Percentiles rank a stretch among this genome's conserved stretches.
Conservation (phyloP, 2,888 invertebrate species). For the Temnothorax unifasciatus region DNA sequence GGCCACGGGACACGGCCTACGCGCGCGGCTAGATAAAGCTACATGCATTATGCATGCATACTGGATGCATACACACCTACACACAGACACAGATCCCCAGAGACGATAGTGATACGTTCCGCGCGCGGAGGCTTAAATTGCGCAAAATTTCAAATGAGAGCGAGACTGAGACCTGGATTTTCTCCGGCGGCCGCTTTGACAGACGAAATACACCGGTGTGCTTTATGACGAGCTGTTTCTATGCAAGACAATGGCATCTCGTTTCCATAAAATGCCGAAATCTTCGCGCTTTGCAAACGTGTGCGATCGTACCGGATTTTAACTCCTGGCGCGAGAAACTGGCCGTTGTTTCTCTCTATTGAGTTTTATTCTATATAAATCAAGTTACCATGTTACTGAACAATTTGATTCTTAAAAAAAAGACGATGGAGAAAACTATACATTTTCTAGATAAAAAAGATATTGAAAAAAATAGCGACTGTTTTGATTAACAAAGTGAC, state of each 20-base stretch:
- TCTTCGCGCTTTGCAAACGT: background rate
- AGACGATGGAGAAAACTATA: background rate
- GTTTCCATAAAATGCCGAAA: conserved; percentile 7
- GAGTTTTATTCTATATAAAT: background rate
- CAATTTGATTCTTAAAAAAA: background rate
- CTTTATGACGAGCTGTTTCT: conserved; percentile 7
- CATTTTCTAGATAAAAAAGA: background rate
- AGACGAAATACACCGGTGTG: background rate
- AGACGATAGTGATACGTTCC: conserved; percentile 46
- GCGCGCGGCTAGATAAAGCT: conserved; percentile 66
- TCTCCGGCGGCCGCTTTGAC: background rate
- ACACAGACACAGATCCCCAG: background rate
- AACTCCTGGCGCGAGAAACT: background rate
- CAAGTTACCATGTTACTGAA: background rate
- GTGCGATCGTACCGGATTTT: too few species aligned
- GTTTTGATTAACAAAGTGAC: background rate
- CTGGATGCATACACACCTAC: conserved; percentile 41
- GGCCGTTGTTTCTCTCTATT: background rate
- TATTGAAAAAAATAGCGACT: background rate
- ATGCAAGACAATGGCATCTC: background rate
- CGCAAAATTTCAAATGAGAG: conserved; percentile 49
- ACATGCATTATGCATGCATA: conserved; percentile 68
- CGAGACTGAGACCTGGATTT: conserved; percentile 3
- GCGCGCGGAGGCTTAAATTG: conserved; percentile 46
- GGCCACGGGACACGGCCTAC: conserved; percentile 52